Conservation (phyloP, 2,113 vertebrate species). For the Scytalopus superciliaris region DNA sequence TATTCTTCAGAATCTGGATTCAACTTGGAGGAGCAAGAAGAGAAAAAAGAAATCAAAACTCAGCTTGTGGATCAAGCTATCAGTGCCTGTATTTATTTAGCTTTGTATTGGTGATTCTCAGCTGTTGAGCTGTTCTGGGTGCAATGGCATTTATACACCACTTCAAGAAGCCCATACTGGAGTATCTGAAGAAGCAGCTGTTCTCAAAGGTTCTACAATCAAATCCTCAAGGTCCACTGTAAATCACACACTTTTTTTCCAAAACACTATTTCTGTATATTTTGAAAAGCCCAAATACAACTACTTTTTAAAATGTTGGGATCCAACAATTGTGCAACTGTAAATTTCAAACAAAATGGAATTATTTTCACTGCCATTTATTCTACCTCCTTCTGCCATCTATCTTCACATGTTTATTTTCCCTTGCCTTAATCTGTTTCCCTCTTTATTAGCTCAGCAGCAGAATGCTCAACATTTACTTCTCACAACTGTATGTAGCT, state of each 20-base stretch:
- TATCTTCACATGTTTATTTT: neutral
- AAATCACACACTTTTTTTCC: neutral
- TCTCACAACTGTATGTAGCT: neutral
- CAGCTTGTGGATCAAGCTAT: neutral
- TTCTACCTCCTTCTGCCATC: neutral
- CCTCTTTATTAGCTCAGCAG: neutral
- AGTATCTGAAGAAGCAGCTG: neutral
- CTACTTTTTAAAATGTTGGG: neutral
- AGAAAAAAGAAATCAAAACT: neutral
- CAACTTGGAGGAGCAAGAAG: neutral
- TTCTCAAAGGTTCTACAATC: neutral
- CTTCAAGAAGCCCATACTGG: neutral
- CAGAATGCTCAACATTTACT: neutral
- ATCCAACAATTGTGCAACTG: neutral
- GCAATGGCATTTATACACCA: neutral
- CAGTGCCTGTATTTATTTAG: neutral
- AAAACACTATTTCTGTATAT: neutral
- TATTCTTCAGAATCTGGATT: neutral
- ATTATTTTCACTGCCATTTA: neutral
- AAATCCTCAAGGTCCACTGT: neutral
- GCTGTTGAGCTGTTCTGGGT: neutral
- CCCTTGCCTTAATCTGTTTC: neutral
- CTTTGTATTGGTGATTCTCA: neutral
- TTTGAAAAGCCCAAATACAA: neutral
- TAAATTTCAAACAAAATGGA: neutral